phyloP scores from a whole-genome alignment of 2,797 vertebrate species.

The Lemur catta region DNA sequence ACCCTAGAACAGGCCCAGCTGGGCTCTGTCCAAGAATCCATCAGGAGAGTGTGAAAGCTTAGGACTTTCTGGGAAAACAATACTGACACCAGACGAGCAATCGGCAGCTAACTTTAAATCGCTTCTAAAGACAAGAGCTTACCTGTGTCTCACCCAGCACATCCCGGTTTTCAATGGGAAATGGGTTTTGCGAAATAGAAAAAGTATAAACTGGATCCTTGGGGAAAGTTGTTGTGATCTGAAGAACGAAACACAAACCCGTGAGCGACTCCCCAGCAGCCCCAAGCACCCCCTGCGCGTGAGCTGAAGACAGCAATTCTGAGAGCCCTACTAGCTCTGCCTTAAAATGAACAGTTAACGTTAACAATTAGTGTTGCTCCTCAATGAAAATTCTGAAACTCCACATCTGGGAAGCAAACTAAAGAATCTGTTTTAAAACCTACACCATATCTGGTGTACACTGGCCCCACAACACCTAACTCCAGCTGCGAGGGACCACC shows the following conservation, averaged over 20 bases:
- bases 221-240: conserved; percentile 99
- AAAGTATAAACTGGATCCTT: conserved; percentile 99
- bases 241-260: not conserved
- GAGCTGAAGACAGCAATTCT: not conserved
- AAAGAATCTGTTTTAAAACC: not conserved
- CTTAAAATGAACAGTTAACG: not conserved
- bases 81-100: not conserved
- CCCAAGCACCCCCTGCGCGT: not conserved
- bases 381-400: not conserved
- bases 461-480: accelerated
- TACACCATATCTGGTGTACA: accelerated
- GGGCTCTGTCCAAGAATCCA: not conserved
- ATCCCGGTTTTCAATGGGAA: conserved; percentile 97
- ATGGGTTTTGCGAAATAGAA: conserved; percentile 92
- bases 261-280: not conserved
- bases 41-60: not conserved
- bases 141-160: conserved; percentile 97
- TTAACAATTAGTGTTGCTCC: too few relatives aligned
- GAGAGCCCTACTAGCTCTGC: not conserved
- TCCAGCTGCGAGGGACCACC: accelerated
- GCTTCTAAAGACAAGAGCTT: conserved; percentile 21
- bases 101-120: not conserved
- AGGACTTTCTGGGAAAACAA: not conserved
- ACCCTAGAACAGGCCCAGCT: not conserved
- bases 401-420: not conserved